Evolutionary conservation across 2,888 invertebrate species (phyloP), one percentile per base, ranked within the genome.

Genomic region (Tetragonisca angustula): DNA sequence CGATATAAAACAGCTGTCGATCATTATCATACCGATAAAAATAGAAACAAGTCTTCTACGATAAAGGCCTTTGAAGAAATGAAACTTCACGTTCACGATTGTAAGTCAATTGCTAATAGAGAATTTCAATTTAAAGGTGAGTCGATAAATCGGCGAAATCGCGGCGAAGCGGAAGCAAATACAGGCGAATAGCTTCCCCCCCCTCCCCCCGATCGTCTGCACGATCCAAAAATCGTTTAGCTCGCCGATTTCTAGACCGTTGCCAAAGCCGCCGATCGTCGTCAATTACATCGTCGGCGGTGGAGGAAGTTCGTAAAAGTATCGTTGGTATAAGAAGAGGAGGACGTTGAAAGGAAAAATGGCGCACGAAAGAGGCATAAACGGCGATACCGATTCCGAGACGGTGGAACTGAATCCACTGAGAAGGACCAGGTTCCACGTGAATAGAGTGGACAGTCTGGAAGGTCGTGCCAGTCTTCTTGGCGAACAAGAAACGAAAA

Each of bases 361-460:
- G 93, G 92, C 92, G 52, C 92, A 92, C 90, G 92, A 93, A 71
- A 93, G 92, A 84, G 93, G 92, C 15, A 89, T 90, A 70, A 88
- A 80, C 74, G 88, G 91, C 11, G 90, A 91, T 4, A 90, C 84
- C n/a, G 92, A 92, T 65, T 79, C 91, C 77, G 94, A 93, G 84
- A 90, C 93, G 70, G 93, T 95, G 76, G 95, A 95, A 86, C 86
- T 95, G 77, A 93, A 94, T 83, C 92, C 93, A 21, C 86, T 94
- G 70, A 95, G 95, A 86, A 93, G 95, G 75, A 96, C 95, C 65
- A 94, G 96, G 65, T 96, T 96, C 88, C 96, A 96, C 94, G 96
- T 96, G 79, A 96, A 96, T 91, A 95, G 96, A 52, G 96, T 96
- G 36, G 95, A 95, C 90, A 96, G 95, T 77, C 94, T 95, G 78